Evolutionary conservation across 2,888 invertebrate species (phyloP), one percentile per base, ranked within the genome.

Genomic region (Brassicogethes aeneus): DNA sequence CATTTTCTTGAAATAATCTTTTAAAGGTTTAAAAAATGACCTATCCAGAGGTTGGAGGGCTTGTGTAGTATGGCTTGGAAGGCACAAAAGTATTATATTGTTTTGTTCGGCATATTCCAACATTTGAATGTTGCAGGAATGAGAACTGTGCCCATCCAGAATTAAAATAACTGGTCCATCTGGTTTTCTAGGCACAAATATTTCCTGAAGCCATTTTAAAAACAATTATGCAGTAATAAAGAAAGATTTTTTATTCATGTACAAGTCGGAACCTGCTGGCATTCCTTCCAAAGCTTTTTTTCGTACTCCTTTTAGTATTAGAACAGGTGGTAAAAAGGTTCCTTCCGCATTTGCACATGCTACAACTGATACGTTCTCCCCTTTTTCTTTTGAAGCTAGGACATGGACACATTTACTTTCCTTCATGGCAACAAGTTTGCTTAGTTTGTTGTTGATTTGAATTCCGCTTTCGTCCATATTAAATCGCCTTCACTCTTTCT

Each of bases 131-230:
- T 55, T 57, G 39, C 46, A 52, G 5, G 48, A 46, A 35, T 59
- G 54, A 8, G 54, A 54, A 16, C 52, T 46, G 39, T 59, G 55
- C 2, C 54, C 52, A 45, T 57, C 54, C 10, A 59, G 47, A 23
- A 57, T n/a, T n/a, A n/a, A n/a, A n/a, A n/a, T n/a, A n/a, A 36
- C 37, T 13, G 36, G 30, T 15, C 40, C 40, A 15, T 40, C 40
- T 34, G 41, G 41, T 16, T 41, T 41, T 31, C 37, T 12, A 12
- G 41, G 41, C 17, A 32, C 16, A 29, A 41, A 41, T 15, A 37
- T 15, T 41, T 41, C 36, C 37, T 17, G 30, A 12, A 41, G 16
- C 37, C 33, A 37, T 41, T 41, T 41, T 15, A 41, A 31, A 31
- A 37, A 41, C 33, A 42, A 34, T 29, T 38, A 16, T 8, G 35